Base-by-base conservation (phyloP, 1,140 invertebrate genomes). In the Macrosteles quadrilineatus region DNA sequence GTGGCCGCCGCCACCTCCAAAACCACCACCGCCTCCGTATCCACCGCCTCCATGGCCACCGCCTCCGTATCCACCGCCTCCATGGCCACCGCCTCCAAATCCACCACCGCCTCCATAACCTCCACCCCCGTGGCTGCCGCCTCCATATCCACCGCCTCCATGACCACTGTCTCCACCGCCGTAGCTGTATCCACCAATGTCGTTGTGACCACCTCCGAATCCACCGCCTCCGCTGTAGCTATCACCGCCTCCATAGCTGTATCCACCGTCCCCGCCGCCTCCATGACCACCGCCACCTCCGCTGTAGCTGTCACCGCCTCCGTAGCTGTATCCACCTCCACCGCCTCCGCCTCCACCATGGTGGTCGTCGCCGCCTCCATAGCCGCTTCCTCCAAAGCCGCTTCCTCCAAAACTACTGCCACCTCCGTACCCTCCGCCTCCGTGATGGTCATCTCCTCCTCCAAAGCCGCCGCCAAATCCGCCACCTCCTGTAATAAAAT, bases 201-300 rank as follows among this genome's bases (percentile, higher is more conserved):
- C 70, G 12, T 65, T 55, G 65, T 67, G 57, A 12, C 70, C 36
- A n/a, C 66, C 55, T 68, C 67, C 67, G 27, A 55, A 45, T 47
- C 71, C 71, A 17, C 57, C 43, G 17, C 62, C 50, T 9, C 63
- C 29, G 6, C 69, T 64, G 64, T 67, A 53, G 27, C 69, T 64
- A 32, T 63, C 63, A 19, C 62, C 68, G 19, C 43, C 53, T 32
- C 36, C 59, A n/a, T 47, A 50, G n/a, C 63, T 63, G 53, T 67
- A 43, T 0, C 69, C 53, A n/a, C 64, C 63, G 9, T 64, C 64
- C 11, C 32, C 23, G 17, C 45, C 27, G 1, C 64, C 43, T 9
- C 59, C 57, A 47, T 65, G 40, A 23, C 47, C 63, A 11, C 53
- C 27, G 29, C 64, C 29, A 21, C 57, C 12, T n/a, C 68, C 50